Percentiles rank a stretch among this genome's conserved stretches.
Conservation (phyloP, 2,888 invertebrate genomes). For the Hylaea fasciaria region DNA sequence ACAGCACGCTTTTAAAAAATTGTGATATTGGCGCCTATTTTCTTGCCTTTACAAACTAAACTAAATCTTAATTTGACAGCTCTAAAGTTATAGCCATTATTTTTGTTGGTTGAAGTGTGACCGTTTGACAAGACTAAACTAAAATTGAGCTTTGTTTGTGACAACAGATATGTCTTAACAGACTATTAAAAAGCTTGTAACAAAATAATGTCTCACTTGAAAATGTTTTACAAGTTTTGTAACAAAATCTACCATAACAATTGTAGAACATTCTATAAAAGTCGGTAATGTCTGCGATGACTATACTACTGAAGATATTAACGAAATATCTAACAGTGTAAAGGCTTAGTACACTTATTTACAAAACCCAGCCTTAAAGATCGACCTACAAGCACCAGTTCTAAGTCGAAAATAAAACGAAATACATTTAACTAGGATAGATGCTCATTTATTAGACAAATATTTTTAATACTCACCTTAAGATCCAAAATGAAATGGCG, state of each 20-base stretch:
- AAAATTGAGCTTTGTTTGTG: no score
- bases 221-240: conserved; percentile 5
- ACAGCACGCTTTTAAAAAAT: no score
- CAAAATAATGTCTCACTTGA: not conserved
- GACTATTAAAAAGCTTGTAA: conserved; percentile 1
- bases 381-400: conserved; percentile 85
- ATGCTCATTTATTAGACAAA: conserved; percentile 29
- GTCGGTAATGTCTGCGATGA: conserved; percentile 39
- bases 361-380: conserved; percentile 83
- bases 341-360: conserved; percentile 80
- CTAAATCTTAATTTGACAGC: no score
- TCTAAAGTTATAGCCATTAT: no score
- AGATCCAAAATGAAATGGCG: not conserved
- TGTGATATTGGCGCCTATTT: no score
- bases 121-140: no score
- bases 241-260: conserved; percentile 23
- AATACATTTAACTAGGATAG: conserved; percentile 65
- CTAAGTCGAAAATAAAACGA: conserved; percentile 82
- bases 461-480: not conserved
- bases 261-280: conserved; percentile 35
- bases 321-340: conserved; percentile 70
- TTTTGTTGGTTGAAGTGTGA: no score
- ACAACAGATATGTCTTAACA: not conserved
- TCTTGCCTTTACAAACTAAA: no score
- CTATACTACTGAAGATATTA: conserved; percentile 52